Percentiles rank a stretch among this genome's conserved stretches.
These are phyloP conservation scores for Troides aeacus DNA, from an alignment of 2,888 invertebrate species.

Conservation along the genomic window DNA sequence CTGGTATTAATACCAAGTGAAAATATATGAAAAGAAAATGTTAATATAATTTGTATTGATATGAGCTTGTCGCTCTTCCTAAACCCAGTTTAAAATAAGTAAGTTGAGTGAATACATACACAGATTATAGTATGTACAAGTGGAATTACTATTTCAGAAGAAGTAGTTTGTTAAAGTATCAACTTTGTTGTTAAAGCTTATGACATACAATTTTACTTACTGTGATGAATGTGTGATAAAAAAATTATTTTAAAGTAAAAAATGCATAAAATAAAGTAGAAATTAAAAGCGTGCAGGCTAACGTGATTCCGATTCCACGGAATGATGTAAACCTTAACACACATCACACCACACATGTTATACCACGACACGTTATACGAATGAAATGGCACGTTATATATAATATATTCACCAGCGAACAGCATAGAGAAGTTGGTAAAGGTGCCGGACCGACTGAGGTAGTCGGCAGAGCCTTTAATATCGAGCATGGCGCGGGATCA, in stretches of 20 bases:
- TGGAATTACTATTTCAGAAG: background rate
- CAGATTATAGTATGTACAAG: too few species aligned
- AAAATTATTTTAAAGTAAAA: background rate
- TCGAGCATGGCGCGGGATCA: conserved; percentile 86
- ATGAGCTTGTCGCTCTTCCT: too few species aligned
- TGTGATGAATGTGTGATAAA: background rate
- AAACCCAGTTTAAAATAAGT: too few species aligned
- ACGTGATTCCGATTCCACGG: conserved; percentile 12
- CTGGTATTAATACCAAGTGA: too few species aligned
- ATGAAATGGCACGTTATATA: conserved; percentile 41
- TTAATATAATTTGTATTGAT: too few species aligned
- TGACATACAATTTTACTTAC: conserved; percentile 15
- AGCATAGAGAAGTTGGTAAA: conserved; percentile 97
- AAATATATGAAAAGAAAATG: too few species aligned
- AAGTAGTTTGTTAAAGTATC: background rate
- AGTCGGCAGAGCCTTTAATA: conserved; percentile 95
- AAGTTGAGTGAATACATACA: too few species aligned
- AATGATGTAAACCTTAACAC: conserved; percentile 20
- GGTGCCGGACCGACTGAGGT: conserved; percentile 93
- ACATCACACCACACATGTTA: conserved; percentile 43
- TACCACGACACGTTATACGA: conserved; percentile 47
- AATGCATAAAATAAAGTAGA: background rate
- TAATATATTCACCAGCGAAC: conserved; percentile 88
- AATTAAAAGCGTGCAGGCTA: conserved; percentile 4
- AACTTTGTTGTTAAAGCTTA: background rate